Conservation (phyloP, 2,113 vertebrate genomes). For the Orientallactaga bullata region DNA sequence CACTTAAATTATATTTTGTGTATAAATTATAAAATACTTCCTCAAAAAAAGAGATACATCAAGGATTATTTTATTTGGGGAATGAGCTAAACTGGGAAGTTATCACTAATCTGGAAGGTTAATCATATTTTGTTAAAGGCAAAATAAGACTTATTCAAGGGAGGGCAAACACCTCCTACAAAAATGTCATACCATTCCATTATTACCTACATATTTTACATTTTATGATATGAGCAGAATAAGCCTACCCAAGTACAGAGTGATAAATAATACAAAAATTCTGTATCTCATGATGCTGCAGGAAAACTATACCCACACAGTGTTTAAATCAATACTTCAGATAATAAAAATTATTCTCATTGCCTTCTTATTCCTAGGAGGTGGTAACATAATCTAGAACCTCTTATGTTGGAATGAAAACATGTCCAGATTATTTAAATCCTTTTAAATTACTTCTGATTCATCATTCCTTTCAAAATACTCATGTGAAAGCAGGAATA, state of each 20-base stretch:
- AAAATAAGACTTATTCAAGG: background rate
- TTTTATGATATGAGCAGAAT: conserved; percentile 25
- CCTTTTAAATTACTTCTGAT: background rate
- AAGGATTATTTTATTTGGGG: too few species aligned
- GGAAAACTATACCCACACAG: background rate
- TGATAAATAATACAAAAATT: background rate
- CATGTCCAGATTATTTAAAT: background rate
- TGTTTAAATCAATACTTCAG: background rate
- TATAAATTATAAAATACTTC: conserved; percentile 11
- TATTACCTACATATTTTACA: conserved; percentile 13
- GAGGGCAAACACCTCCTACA: background rate
- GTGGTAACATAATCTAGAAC: background rate
- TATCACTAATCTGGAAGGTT: background rate
- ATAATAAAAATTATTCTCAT: conserved; percentile 10
- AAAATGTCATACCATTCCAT: background rate
- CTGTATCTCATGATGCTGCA: background rate
- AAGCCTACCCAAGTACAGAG: background rate
- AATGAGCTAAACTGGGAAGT: background rate
- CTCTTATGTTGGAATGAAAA: background rate
- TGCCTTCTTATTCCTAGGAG: background rate
- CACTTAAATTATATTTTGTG: background rate
- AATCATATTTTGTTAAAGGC: background rate
- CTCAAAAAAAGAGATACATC: too few species aligned
- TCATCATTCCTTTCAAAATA: background rate
- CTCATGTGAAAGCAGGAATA: background rate